Evolutionary conservation across 2,797 vertebrate genomes (phyloP), one percentile per base, ranked within the genome.

Genomic region (Vipera latastei): DNA sequence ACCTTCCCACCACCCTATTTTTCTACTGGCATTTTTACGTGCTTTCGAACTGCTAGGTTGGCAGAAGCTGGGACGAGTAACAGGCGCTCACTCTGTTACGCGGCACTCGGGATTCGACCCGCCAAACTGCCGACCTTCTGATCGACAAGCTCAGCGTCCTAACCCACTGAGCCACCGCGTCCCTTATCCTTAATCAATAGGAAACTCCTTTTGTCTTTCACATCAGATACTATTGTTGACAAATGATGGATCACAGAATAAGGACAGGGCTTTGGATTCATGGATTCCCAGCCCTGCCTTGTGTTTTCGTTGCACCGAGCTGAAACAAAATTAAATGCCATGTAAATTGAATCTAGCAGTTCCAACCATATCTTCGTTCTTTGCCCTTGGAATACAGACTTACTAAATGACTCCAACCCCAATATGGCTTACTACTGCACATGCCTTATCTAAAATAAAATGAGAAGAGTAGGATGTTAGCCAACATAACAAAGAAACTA

Each of bases 381-480:
- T 73, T 73, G 69, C 7, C 69, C 38, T 78, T 1, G 18, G 7
- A 78, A 1, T 1, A 44, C 32, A 78, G 18, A 44, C 32, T 78
- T 44, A 22, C 7, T 32, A 44, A 78, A 22, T 44, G 69, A 78
- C 18, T 22, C 69, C 7, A 44, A 78, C 32, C 16, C 69, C 7
- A 78, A 22, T 32, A 32, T 6, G n/a, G 13, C 32, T 32, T 78
- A 22, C 7, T 20, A 44, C 44, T 78, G 69, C 8, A 78, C 69
- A 44, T 44, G 32, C 38, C 38, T 78, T 44, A 88, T 89, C 95
- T 73, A 92, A 61, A 88, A 63, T 1, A 53, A 91, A 55, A 92
- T 14, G 63, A 93, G 88, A 90, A 16, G 53, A 85, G 20, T 56
- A 87, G 89, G 94, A 92, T 91, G 88, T 93, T 55, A 96, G 91